A percentile compares a stretch with the other conserved stretches of the same genome.
Evolutionary conservation across 2,888 invertebrate species (phyloP).

Genomic region (Mesochorus sp.): DNA sequence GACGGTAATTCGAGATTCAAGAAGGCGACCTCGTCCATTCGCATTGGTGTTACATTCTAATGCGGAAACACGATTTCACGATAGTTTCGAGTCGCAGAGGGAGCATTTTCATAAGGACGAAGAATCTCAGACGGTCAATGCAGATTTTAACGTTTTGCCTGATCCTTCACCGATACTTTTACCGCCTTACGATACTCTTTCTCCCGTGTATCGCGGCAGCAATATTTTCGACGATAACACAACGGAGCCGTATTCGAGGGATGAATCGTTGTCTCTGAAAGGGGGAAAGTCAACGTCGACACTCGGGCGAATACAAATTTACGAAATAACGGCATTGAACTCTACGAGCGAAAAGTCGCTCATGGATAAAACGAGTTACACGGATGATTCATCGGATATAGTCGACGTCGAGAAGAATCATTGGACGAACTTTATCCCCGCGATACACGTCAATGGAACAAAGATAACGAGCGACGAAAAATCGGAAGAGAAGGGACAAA

Average conservation of each 20-base stretch:
- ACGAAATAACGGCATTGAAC: conserved; percentile 62
- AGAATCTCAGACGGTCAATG: neutral
- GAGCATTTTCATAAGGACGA: conserved; percentile 9
- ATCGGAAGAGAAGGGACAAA: neutral
- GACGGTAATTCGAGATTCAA: conserved; percentile 22
- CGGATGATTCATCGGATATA: conserved; percentile 34
- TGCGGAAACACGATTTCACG: conserved; percentile 29
- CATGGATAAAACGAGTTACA: neutral
- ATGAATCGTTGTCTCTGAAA: conserved; percentile 52
- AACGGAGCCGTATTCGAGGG: neutral
- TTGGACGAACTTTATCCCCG: conserved; percentile 21
- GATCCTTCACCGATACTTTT: conserved; percentile 63
- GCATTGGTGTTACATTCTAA: conserved; percentile 30
- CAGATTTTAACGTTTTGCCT: conserved; percentile 16
- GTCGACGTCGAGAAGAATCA: neutral
- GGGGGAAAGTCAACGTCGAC: conserved; percentile 49
- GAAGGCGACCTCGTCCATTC: conserved; percentile 57
- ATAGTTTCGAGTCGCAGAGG: conserved; percentile 25
- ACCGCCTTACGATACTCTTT: conserved; percentile 59
- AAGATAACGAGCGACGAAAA: neutral
- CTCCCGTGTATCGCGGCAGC: conserved; percentile 42
- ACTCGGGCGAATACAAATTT: conserved; percentile 50
- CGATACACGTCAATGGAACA: conserved; percentile 24
- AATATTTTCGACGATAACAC: conserved; percentile 22
- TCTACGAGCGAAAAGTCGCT: conserved; percentile 22